phyloP scores from a whole-genome alignment of 2,113 vertebrate genomes.

The Tachysurus fulvidraco region DNA sequence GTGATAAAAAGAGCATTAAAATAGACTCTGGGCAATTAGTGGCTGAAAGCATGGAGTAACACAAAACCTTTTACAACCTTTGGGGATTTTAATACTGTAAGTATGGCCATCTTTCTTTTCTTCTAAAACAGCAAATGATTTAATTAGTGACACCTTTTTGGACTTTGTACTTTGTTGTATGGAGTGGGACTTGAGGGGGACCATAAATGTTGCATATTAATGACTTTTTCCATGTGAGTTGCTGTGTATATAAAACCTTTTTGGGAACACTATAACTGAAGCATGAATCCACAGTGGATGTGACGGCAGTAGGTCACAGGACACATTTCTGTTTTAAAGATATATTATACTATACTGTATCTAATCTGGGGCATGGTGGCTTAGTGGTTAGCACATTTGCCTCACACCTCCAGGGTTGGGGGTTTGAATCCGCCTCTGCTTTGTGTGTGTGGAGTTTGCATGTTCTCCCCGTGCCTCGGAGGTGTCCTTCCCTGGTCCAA shows the following conservation, averaged over 20 bases:
- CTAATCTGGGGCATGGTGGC: too few relatives aligned
- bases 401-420: too few relatives aligned
- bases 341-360: neutral
- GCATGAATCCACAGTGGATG: neutral
- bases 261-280: neutral
- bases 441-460: too few relatives aligned
- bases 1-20: slow-evolving; percentile 4
- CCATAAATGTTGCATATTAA: neutral
- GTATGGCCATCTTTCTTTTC: neutral
- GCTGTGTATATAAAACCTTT: neutral
- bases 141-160: neutral
- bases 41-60: neutral
- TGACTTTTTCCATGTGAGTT: neutral
- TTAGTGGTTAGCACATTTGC: too few relatives aligned
- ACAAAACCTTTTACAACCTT: neutral
- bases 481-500: too few relatives aligned
- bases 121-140: neutral
- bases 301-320: neutral
- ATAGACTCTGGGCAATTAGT: slow-evolving; percentile 8
- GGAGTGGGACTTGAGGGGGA: neutral
- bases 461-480: too few relatives aligned
- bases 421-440: too few relatives aligned
- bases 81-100: slow-evolving; percentile 26
- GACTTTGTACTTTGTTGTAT: neutral
- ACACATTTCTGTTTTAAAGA: neutral